These are phyloP conservation scores for Hippocampus abdominalis DNA, from an alignment of 2,113 vertebrate species.

Conservation along the genomic window DNA sequence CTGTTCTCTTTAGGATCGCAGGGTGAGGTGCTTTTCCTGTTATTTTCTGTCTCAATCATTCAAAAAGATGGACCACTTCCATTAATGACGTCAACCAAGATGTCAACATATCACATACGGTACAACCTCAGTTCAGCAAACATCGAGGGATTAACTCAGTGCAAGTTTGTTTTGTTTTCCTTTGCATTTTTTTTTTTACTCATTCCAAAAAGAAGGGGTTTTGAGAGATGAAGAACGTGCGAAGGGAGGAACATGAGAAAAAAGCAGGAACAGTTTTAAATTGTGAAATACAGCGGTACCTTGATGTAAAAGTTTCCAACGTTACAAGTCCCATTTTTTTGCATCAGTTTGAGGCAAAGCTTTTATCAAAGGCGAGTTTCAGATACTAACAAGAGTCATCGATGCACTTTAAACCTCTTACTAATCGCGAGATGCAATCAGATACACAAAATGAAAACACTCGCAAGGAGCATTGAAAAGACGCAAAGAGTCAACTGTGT, in stretches of 20 bases:
- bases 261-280: not conserved
- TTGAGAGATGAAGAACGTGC: not conserved
- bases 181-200: conserved; percentile 12
- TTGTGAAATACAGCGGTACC: not conserved
- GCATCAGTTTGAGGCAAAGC: too few species aligned
- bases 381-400: too few species aligned
- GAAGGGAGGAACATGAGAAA: not conserved
- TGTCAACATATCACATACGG: not conserved
- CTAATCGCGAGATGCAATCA: too few species aligned
- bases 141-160: not conserved
- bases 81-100: not conserved
- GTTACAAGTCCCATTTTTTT: too few species aligned
- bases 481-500: too few species aligned
- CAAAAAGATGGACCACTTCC: not conserved
- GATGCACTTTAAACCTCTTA: too few species aligned
- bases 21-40: not conserved
- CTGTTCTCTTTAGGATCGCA: too few species aligned
- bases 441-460: too few species aligned
- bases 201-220: not conserved
- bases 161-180: not conserved
- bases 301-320: too few species aligned
- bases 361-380: too few species aligned
- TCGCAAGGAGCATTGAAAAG: too few species aligned
- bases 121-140: not conserved
- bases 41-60: not conserved